phyloP scores from a whole-genome alignment of 1,140 invertebrate genomes.

The Artemia franciscana region DNA sequence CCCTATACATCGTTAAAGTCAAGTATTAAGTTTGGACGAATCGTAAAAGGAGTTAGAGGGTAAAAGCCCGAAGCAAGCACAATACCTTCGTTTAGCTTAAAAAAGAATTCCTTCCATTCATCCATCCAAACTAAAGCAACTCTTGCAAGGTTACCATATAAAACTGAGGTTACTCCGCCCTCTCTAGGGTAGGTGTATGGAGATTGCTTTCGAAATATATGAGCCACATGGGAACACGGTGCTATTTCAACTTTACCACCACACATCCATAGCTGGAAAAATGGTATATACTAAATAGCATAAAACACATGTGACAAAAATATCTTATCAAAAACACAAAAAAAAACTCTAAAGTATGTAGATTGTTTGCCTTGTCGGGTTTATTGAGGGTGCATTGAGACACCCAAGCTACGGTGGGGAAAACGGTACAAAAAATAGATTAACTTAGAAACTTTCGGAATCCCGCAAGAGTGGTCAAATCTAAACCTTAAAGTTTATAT shows the following conservation, averaged over 20 bases:
- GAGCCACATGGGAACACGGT: conserved; percentile 88
- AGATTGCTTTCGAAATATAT: conserved; percentile 85
- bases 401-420: too few relatives aligned
- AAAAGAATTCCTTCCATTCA: conserved; percentile 74
- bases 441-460: too few relatives aligned
- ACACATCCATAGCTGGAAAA: conserved; percentile 80
- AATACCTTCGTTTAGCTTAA: conserved; percentile 44
- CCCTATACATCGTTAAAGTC: too few relatives aligned
- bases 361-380: too few relatives aligned
- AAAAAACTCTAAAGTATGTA: too few relatives aligned
- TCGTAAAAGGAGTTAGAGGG: too few relatives aligned
- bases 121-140: conserved; percentile 85
- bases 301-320: conserved; percentile 3
- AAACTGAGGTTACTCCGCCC: conserved; percentile 48
- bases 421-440: too few relatives aligned
- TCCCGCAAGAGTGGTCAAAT: too few relatives aligned
- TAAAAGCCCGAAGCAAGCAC: conserved; percentile 5
- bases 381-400: too few relatives aligned
- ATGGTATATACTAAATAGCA: too few relatives aligned
- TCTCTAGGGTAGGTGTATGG: conserved; percentile 52
- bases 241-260: conserved; percentile 81
- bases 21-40: too few relatives aligned
- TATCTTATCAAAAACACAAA: background rate
- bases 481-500: too few relatives aligned
- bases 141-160: conserved; percentile 67